Conservation (phyloP, 1,140 invertebrate genomes). For the Micrasema minimum region DNA sequence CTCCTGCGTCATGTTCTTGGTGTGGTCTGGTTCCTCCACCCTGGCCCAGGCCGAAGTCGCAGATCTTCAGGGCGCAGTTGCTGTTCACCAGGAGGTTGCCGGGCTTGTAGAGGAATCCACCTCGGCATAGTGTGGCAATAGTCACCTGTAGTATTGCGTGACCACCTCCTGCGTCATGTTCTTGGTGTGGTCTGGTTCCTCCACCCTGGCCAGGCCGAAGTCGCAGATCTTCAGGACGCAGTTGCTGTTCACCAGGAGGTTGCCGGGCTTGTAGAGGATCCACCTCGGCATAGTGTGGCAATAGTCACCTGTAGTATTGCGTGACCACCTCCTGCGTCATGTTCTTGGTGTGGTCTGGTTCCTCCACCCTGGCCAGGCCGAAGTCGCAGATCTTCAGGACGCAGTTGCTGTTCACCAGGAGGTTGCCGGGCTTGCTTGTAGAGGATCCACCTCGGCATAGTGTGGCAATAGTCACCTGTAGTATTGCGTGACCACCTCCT, state of each 20-base stretch:
- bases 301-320: too few species aligned
- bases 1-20: constrained; percentile 98
- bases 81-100: constrained; percentile 98
- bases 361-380: constrained; percentile 86
- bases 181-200: constrained; percentile 90
- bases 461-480: constrained; percentile 70
- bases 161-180: constrained; percentile 99
- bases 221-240: constrained; percentile 95
- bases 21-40: constrained; percentile 93
- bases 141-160: constrained; percentile 92
- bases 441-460: too few species aligned
- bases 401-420: constrained; percentile 98
- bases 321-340: constrained; percentile 97
- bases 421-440: constrained; percentile 94
- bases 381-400: constrained; percentile 99
- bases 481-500: constrained; percentile 99
- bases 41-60: constrained; percentile 89
- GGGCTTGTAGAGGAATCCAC: too few species aligned
- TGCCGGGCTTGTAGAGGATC: constrained; percentile 83
- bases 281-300: too few species aligned
- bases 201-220: constrained; percentile 87
- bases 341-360: constrained; percentile 89
- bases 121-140: not conserved
- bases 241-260: constrained; percentile 97
- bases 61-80: constrained; percentile 99